Conservation (phyloP, 2,113 vertebrate genomes). For the Rhinoderma darwinii region DNA sequence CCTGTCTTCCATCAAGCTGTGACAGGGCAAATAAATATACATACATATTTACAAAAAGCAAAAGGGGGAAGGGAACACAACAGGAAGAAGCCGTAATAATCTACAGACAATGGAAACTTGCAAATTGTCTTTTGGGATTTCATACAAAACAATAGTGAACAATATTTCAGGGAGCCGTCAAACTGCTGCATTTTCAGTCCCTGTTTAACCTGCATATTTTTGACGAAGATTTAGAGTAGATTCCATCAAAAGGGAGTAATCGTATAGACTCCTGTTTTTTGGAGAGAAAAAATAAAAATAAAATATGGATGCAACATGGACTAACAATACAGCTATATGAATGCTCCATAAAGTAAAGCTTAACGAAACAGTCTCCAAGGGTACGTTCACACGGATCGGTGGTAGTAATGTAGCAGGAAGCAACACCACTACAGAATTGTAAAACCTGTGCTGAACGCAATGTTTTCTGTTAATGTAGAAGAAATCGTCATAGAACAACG, state of each 20-base stretch:
- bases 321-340: neutral
- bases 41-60: constrained; percentile 1
- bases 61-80: neutral
- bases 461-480: no score
- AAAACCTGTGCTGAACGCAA: neutral
- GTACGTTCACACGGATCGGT: neutral
- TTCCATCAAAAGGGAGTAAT: neutral
- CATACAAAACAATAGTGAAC: neutral
- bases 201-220: neutral
- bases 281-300: neutral
- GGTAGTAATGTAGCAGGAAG: neutral
- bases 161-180: neutral
- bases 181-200: neutral
- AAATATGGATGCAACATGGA: neutral
- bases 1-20: neutral
- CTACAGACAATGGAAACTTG: neutral
- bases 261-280: neutral
- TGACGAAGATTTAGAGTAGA: neutral
- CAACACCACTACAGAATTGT: neutral
- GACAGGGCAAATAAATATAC: constrained; percentile 41
- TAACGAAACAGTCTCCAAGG: neutral
- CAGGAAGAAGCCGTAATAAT: neutral
- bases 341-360: neutral
- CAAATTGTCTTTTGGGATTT: neutral
- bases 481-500: no score